Evolutionary conservation across 1,140 invertebrate species (phyloP).

Genomic region (Cardiocondyla obscurior): DNA sequence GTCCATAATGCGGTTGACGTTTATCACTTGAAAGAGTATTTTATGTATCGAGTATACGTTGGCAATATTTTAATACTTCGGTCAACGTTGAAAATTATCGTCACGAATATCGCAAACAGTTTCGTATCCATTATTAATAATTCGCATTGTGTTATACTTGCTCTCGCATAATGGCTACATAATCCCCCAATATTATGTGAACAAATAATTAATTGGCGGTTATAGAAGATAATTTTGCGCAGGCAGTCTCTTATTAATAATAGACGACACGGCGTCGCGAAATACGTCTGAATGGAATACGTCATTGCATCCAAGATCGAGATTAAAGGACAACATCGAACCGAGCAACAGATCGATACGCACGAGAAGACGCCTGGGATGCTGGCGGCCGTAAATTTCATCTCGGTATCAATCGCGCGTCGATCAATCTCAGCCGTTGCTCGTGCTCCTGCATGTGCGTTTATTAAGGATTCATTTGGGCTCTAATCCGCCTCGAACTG

Average conservation of each 20-base stretch:
- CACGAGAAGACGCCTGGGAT: not conserved
- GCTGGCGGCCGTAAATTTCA: constrained; percentile 23
- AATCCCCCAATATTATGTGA: not conserved
- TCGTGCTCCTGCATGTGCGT: not conserved
- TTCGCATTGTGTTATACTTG: not conserved
- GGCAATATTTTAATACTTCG: not conserved
- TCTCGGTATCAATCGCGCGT: constrained; percentile 13
- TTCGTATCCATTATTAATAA: not conserved
- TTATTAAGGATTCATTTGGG: constrained; percentile 39
- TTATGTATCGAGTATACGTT: not conserved
- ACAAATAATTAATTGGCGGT: constrained; percentile 2
- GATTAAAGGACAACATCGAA: not conserved
- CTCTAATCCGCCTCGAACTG: constrained; percentile 16
- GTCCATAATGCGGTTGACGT: not conserved
- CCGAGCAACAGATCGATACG: not conserved
- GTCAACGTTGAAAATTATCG: not conserved
- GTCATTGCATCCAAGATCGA: not conserved
- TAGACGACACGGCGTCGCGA: not conserved
- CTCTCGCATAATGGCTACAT: not conserved
- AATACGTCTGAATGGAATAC: not conserved
- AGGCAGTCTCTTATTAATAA: constrained; percentile 14
- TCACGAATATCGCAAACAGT: not conserved
- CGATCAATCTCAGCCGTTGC: constrained; percentile 13
- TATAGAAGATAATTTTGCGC: not conserved
- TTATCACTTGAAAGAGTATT: constrained; percentile 5